Base-by-base conservation (phyloP, 1,140 invertebrate species). In the Drosophila suzukii region DNA sequence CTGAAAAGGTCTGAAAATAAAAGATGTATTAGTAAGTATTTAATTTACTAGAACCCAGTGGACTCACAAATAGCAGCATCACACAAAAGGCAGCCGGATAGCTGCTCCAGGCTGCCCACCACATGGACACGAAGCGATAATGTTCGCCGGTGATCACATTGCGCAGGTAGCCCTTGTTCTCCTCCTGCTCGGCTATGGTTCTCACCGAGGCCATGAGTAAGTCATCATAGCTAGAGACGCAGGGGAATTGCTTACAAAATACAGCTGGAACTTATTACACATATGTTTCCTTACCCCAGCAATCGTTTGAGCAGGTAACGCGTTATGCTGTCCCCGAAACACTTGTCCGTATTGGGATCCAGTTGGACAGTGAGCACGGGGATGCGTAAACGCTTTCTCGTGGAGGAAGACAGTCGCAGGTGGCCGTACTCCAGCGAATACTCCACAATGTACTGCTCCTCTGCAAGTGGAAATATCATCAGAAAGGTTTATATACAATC, bases 131-230 rank as follows among this genome's bases (percentile, higher is more conserved):
- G 93, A 99, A 99, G 70, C 98, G 95, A 93, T 99, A 99, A 93
- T 99, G 98, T 91, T 99, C 98, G n/a, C 98, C 98, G 20, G 98
- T 99, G 38, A 99, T 97, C 43, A 99, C 97, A 93, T 99, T 99
- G 82, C 98, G 95, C 66, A 98, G 93, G 93, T 96, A 97, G 63
- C 98, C 98, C 94, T 99, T 99, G 92, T 99, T 98, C 75, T 99
- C 97, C 93, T 99, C 98, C 73, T 97, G 95, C 92, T 99, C 98
- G 5, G 98, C 98, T 36, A 99, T 93, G 12, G 96, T 96, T 93
- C 99, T 98, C 27, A 99, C 97, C 43, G 97, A 98, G 0, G 97
- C 96, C 97, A 99, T 99, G 0, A 99, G 93, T 50, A 99, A 93
- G 93, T 99, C 98, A 93, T 99, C 98, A 86, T 99, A 99, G 30